These are phyloP conservation scores for Tachina lurida DNA, from an alignment of 2,888 invertebrate species.

Conservation along the genomic window DNA sequence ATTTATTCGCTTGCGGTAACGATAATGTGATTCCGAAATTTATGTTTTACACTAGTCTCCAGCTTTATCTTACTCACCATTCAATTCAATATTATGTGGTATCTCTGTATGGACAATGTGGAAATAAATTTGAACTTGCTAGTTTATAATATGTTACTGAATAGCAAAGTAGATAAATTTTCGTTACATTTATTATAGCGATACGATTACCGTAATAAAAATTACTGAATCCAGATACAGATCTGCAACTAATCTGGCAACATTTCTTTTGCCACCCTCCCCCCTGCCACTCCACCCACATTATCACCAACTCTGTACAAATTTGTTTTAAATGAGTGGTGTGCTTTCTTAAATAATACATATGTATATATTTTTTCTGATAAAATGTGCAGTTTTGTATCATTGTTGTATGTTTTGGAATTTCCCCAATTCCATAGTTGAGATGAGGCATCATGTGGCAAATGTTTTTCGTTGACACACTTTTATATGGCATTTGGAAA, in stretches of 20 bases:
- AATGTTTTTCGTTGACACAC: slow-evolving; percentile 71
- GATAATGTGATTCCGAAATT: no score
- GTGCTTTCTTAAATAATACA: slow-evolving; percentile 4
- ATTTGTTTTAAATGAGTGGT: background rate
- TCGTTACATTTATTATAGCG: no score
- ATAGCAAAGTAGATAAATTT: no score
- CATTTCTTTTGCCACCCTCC: background rate
- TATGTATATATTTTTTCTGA: background rate
- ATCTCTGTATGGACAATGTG: no score
- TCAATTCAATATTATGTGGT: no score
- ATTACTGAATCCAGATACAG: no score
- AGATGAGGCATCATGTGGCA: slow-evolving; percentile 69
- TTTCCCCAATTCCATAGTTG: slow-evolving; percentile 61
- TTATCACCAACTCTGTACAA: slow-evolving; percentile 24
- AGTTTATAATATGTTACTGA: no score
- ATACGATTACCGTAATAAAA: no score
- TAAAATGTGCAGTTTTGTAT: slow-evolving; percentile 40
- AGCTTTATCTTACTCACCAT: no score
- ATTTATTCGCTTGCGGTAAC: no score
- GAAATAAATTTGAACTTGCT: no score
- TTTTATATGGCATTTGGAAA: slow-evolving; percentile 67
- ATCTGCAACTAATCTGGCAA: slow-evolving; percentile 40
- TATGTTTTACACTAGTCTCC: no score
- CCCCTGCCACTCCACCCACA: background rate
- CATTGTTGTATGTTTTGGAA: slow-evolving; percentile 60